Evolutionary conservation across 2,113 vertebrate species (phyloP).

Genomic region (Sceloporus undulatus): DNA sequence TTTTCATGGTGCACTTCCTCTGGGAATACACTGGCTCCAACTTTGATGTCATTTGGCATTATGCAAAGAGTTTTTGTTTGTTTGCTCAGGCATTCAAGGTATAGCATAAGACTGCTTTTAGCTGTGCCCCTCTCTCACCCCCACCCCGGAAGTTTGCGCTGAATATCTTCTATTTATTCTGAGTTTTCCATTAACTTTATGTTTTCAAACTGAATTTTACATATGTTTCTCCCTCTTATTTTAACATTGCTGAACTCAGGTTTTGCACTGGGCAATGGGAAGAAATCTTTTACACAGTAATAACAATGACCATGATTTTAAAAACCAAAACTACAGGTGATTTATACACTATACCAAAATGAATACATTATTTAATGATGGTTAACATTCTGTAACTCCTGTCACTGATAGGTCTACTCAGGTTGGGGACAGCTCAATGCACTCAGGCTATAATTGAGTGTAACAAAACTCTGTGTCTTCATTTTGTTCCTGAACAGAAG

Average conservation of each 20-base stretch:
- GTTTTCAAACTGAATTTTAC: not conserved
- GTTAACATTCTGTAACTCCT: too few species aligned
- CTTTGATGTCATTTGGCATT: too few species aligned
- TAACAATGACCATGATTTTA: not conserved
- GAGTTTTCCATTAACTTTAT: not conserved
- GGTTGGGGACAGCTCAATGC: too few species aligned
- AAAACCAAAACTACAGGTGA: not conserved
- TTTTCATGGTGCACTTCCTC: too few species aligned
- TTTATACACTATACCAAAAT: not conserved
- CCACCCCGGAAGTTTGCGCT: not conserved
- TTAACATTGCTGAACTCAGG: not conserved
- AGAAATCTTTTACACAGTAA: not conserved
- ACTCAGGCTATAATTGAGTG: not conserved
- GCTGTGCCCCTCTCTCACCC: not conserved
- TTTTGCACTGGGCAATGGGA: not conserved
- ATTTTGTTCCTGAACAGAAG: not conserved
- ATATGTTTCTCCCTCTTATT: not conserved
- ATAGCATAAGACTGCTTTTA: not conserved
- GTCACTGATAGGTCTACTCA: too few species aligned
- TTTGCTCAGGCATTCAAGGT: not conserved
- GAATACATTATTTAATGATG: too few species aligned
- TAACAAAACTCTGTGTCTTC: too few species aligned
- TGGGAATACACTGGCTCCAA: too few species aligned
- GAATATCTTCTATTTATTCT: not conserved
- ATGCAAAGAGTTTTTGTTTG: not conserved